Percentiles rank a stretch among this genome's conserved stretches.
Evolutionary conservation across 2,888 invertebrate genomes (phyloP).

Genomic region (Metacarcinus magister): DNA sequence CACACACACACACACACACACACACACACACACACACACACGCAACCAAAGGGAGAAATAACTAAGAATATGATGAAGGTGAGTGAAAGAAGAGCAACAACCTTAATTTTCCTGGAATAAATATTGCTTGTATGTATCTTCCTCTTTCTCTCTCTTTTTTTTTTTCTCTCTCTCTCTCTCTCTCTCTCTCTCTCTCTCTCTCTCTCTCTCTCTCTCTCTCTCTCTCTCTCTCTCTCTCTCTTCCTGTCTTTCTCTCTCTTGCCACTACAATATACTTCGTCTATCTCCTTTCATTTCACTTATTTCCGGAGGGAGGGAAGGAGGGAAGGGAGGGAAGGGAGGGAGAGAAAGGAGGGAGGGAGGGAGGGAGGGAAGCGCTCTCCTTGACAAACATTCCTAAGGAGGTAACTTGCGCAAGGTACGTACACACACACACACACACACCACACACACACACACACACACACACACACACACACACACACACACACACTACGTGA

Average conservation of each 20-base stretch:
- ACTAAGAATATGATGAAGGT: neutral
- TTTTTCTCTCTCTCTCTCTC: too few species aligned
- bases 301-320: neutral
- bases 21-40: too few species aligned
- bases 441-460: slow-evolving; percentile 12
- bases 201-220: neutral
- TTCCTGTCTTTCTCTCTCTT: neutral
- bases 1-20: too few species aligned
- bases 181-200: neutral
- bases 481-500: neutral
- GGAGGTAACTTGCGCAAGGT: slow-evolving; percentile 45
- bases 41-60: neutral
- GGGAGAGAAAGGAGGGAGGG: too few species aligned
- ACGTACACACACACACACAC: slow-evolving; percentile 11
- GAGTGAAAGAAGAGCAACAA: neutral
- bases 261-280: neutral
- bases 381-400: slow-evolving; percentile 11
- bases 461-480: too few species aligned
- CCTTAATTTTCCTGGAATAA: neutral
- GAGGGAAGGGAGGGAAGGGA: neutral
- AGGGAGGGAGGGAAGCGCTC: neutral
- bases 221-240: neutral
- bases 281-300: slow-evolving; percentile 6
- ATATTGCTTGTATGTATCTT: neutral
- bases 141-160: too few species aligned